Evolutionary conservation across 2,113 vertebrate species (phyloP), one percentile per base, ranked within the genome.

Genomic region (Rhinichthys klamathensis): DNA sequence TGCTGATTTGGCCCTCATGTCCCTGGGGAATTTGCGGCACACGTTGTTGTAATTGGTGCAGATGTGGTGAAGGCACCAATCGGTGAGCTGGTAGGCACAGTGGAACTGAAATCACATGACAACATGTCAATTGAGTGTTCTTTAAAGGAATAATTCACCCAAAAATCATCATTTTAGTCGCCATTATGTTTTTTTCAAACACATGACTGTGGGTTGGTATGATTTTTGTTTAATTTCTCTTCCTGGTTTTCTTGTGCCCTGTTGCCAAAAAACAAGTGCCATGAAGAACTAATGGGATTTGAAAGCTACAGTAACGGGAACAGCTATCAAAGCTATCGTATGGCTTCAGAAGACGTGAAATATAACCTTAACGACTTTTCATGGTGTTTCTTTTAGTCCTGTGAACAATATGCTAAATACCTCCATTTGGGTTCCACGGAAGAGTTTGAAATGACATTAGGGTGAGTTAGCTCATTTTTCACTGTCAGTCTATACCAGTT

Each of bases 1-100:
- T 92, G 95, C 91, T 16, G 95, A 96, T 94, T 96, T 96, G 86
- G 95, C 93, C 90, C 95, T 96, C 95, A 96, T 96, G 88, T 97
- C 95, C 2, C 95, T 92, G 21, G 96, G 96, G 84, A 96, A 96
- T 91, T 96, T 96, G 89, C 95, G 95, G 90, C 96, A 96, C 61
- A 96, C 95, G 1, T 94, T 96, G 92, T 96, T 97, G 91, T 96
- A 96, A 92, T 96, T 96, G 91, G 96, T 97, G 87, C 96, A 97
- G 93, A 96, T 96, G 92, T 97, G 95, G 25, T 97, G 96, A 85
- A 96, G 94, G 92, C 95, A 97, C 96, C 96, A 97, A 88, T 95
- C 95, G 0, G 95, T 95, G 0, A 96, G 86, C 93, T 96, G 96
- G 89, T 95, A 93, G 0, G 95, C 96, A 35, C 96, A 95, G 85